Percentiles rank a stretch among this genome's conserved stretches.
Conservation (phyloP, 2,113 vertebrate species). For the Tursiops truncatus region DNA sequence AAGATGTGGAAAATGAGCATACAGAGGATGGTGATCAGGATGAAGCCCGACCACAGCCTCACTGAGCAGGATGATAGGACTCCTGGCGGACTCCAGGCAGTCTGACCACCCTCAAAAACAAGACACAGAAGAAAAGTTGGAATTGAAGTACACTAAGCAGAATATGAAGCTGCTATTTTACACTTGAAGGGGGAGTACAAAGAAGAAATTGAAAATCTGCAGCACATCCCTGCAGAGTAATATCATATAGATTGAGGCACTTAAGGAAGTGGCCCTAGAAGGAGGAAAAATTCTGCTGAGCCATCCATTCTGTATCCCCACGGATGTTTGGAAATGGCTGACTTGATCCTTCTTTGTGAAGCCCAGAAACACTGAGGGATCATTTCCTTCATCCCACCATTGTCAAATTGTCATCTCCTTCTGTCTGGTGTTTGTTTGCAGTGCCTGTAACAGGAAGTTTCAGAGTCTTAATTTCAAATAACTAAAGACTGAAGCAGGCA, state of each 20-base stretch:
- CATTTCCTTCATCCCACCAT: background rate
- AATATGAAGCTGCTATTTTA: slow-evolving; percentile 95
- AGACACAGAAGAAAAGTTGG: background rate
- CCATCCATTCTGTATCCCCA: background rate
- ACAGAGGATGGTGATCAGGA: background rate
- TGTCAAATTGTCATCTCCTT: background rate
- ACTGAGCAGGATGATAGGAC: background rate
- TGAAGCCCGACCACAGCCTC: background rate
- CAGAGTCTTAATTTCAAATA: slow-evolving; percentile 28
- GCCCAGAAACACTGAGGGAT: background rate
- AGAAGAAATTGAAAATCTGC: slow-evolving; percentile 92
- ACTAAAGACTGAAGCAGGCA: background rate
- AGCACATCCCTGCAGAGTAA: slow-evolving; percentile 52
- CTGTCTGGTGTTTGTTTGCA: background rate
- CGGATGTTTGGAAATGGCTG: background rate
- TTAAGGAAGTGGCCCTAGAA: background rate
- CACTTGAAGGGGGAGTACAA: slow-evolving; percentile 96
- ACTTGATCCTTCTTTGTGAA: background rate
- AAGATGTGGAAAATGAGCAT: background rate
- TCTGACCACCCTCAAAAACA: background rate
- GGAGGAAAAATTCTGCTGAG: background rate
- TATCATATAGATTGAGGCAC: background rate
- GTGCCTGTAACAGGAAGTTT: background rate
- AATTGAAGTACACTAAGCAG: slow-evolving; percentile 78
- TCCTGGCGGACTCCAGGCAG: background rate